Base-by-base conservation (phyloP, 2,888 invertebrate genomes). In the Papilio demoleus region DNA sequence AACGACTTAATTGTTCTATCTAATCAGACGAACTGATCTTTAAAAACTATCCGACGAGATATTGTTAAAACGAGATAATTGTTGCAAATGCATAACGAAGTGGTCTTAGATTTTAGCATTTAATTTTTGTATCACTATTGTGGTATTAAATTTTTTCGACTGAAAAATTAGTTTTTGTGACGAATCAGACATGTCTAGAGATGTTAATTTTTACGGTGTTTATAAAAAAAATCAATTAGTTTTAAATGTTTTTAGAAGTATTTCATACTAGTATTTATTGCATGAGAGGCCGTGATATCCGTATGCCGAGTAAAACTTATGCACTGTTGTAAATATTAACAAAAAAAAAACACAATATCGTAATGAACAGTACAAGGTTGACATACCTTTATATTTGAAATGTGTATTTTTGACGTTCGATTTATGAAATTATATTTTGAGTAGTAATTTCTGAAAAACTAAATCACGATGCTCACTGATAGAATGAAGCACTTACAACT, bases 1-100 rank as follows among this genome's bases (percentile, higher is more conserved):
- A 36, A 50, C 47, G 22, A 47, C 34, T 50, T 63, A 36, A 63
- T 63, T 31, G 50, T 63, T 50, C n/a, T 63, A 45, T 27, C 12
- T 36, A 38, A 36, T 36, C 36, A 50, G 38, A n/a, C 2, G 11
- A 36, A 50, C 17, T 12, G 34, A 17, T 50, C 22, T 17, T 36
- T 22, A 14, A 36, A 22, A 38, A 63, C 9, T 9, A 36, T 63
- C n/a, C 14, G 19, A n/a, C 34, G 38, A 50, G 24, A 4, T 14
- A 36, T 63, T 63, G 22, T 36, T 45, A n/a, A 47, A 50, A 36
- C 50, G 1, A 31, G 31, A 34, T 62, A 45, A 45, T 45, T 19
- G 31, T 62, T 45, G 27, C 27, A 31, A n/a, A 53, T 50, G 24
- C 27, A 53, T 53, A 53, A 53, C 27, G 27, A 53, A 27, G 27